These are phyloP conservation scores for Pseudolycoriella hygida DNA, from an alignment of 2,888 invertebrate genomes.

Conservation along the genomic window DNA sequence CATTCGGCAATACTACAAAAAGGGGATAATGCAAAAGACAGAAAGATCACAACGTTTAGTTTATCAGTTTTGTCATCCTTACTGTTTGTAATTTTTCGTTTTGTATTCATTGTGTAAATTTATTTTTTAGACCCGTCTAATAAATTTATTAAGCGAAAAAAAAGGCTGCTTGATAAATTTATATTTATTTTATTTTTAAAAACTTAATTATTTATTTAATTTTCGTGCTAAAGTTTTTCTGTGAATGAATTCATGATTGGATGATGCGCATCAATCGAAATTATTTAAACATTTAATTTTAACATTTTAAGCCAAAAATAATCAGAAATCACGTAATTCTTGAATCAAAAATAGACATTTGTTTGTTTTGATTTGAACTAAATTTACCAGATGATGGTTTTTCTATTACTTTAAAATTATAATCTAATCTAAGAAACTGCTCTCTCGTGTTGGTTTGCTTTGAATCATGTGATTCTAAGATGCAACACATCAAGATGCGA, in stretches of 20 bases:
- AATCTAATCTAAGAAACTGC: too few relatives aligned
- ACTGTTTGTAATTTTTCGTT: constrained; percentile 46
- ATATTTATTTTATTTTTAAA: neutral
- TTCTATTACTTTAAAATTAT: too few relatives aligned
- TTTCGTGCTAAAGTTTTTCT: neutral
- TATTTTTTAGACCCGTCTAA: constrained; percentile 3
- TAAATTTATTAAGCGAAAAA: neutral
- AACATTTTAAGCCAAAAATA: neutral
- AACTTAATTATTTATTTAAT: constrained; percentile 2
- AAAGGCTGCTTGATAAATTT: constrained; percentile 4
- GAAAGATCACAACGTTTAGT: constrained; percentile 94
- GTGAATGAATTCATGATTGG: neutral
- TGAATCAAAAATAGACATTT: neutral
- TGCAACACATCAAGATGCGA: too few relatives aligned
- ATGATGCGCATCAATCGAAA: neutral
- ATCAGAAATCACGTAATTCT: neutral
- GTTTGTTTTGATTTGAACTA: neutral
- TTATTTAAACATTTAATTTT: neutral
- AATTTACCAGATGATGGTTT: neutral
- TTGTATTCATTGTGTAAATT: constrained; percentile 7
- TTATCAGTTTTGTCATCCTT: constrained; percentile 96
- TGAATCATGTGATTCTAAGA: too few relatives aligned
- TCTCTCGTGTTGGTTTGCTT: too few relatives aligned
- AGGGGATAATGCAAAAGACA: constrained; percentile 98
- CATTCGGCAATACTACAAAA: constrained; percentile 97